A percentile compares a stretch with the other conserved stretches of the same genome.
Evolutionary conservation across 1,140 invertebrate species (phyloP).

Genomic region (Neomicropteryx cornuta): DNA sequence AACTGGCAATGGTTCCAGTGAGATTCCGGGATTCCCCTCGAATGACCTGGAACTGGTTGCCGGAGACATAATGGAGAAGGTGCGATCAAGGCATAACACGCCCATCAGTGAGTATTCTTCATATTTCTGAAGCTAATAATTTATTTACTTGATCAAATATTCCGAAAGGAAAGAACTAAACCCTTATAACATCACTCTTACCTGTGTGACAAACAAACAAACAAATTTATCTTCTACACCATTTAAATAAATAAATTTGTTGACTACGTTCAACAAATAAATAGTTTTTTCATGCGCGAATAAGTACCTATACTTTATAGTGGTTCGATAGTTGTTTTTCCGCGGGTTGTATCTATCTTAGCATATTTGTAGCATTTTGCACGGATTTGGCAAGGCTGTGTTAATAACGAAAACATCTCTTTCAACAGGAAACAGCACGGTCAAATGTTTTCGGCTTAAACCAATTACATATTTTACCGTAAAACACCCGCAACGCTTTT

Average conservation of each 20-base stretch:
- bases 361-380: no score
- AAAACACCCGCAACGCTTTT: no score
- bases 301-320: no score
- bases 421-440: no score
- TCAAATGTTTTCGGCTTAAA: no score
- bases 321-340: no score
- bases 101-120: conserved; percentile 40
- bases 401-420: no score
- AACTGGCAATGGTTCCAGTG: conserved; percentile 51
- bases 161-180: conserved; percentile 2
- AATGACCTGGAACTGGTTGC: conserved; percentile 63
- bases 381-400: conserved; percentile 4
- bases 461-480: no score
- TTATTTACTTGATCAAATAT: conserved; percentile 3
- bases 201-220: conserved; percentile 1
- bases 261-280: conserved; percentile 8
- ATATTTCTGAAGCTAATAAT: conserved; percentile 18
- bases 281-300: no score
- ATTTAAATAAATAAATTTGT: conserved; percentile 7
- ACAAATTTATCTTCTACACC: background rate
- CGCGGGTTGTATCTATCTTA: no score
- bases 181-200: background rate
- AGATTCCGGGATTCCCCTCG: conserved; percentile 41
- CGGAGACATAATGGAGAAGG: conserved; percentile 57
- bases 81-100: conserved; percentile 54